phyloP scores from a whole-genome alignment of 2,888 invertebrate genomes.

The Polyommatus icarus region DNA sequence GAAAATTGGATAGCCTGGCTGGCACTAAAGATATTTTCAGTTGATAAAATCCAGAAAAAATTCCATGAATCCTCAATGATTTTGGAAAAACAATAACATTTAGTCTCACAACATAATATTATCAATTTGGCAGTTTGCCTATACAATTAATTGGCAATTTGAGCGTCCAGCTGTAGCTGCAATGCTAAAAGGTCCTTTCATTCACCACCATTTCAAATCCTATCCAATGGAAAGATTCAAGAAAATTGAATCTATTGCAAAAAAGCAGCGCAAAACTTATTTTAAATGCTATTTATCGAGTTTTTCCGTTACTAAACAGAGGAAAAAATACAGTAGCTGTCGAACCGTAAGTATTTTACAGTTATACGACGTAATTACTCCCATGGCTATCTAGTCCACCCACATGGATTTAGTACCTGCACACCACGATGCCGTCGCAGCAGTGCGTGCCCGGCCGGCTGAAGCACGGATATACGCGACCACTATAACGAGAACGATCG shows the following conservation, averaged over 20 bases:
- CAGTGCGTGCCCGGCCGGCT: slow-evolving; percentile 19
- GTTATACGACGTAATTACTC: not conserved
- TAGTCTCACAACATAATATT: not conserved
- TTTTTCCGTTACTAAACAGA: not conserved
- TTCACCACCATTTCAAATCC: not conserved
- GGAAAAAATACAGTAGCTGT: not conserved
- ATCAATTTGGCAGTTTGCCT: not conserved
- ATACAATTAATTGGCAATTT: not conserved
- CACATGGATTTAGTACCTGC: slow-evolving; percentile 4
- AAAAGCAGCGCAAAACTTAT: too few species aligned
- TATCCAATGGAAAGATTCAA: too few species aligned
- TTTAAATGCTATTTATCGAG: not conserved
- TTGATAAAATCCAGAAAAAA: not conserved
- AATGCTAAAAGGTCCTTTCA: not conserved
- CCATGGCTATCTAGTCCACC: not conserved
- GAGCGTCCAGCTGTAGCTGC: not conserved
- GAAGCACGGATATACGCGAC: slow-evolving; percentile 38
- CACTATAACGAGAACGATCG: slow-evolving; percentile 37
- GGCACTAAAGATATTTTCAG: not conserved
- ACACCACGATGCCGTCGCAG: not conserved
- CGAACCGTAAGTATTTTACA: not conserved
- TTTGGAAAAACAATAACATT: slow-evolving; percentile 10
- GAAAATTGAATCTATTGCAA: too few species aligned
- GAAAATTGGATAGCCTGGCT: slow-evolving; percentile 10
- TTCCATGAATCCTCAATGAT: not conserved